Evolutionary conservation across 2,797 vertebrate species (phyloP), one percentile per base, ranked within the genome.

Genomic region (Phataginus tetradactyla): DNA sequence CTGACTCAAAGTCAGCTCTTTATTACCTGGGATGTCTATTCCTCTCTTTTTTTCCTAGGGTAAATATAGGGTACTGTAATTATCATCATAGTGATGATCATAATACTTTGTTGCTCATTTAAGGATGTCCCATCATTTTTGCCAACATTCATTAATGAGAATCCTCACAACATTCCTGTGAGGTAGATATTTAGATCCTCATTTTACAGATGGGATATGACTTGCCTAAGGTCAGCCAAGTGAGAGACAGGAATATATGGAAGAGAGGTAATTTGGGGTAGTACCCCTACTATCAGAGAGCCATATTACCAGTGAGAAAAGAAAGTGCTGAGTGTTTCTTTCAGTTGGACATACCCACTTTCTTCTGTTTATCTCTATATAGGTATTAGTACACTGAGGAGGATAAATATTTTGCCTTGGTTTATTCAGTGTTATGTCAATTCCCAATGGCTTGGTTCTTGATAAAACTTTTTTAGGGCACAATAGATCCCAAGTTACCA

Each of bases 111-210:
- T 83, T 83, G 64, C 55, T 94, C 63, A 78, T 85, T 88, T 95
- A 96, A 69, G 64, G 11, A 95, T 95, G 21, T 87, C 53, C 59
- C 27, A 79, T 95, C 18, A 64, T 86, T 92, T 97, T 90, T 96
- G 78, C 61, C 49, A 93, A 89, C 63, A 93, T 77, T 71, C 77
- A 69, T 92, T 95, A 96, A 92, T 85, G 51, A 96, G 86, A 96
- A 96, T 72, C 94, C 78, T 97, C 96, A 97, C 81, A 94, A 96
- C 79, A 89, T 85, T 97, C 74, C 83, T 96, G 95, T 97, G 91
- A 96, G 93, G 95, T 97, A 97, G 95, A 90, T 91, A 91, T 95
- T 90, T 96, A 66, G 49, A 94, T 83, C n/a, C 86, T 66, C 90
- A 94, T 93, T 96, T 97, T 94, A 74, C 37, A 94, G 93, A 93